Base-by-base conservation (phyloP, 2,888 invertebrate genomes). In the Pseudoips prasinana region DNA sequence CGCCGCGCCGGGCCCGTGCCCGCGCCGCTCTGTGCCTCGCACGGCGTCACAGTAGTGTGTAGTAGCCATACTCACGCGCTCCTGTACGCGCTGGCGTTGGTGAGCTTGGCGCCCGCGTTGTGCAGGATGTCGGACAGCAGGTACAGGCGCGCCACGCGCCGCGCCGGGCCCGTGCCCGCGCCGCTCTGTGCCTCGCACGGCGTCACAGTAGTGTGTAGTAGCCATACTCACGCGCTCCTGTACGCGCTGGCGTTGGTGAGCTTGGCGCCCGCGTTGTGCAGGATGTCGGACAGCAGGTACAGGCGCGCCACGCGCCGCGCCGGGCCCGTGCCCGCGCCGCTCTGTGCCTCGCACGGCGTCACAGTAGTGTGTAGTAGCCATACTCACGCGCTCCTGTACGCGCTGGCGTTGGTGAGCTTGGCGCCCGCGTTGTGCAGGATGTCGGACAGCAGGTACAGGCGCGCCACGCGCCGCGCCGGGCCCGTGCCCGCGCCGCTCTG, bases 261-360 rank as follows among this genome's bases (percentile, higher is more conserved):
- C 91, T 98, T 98, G 3, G 97, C 96, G 45, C 96, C 96, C 70
- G 98, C 98, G 81, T 99, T 99, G 78, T 98, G 97, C 55, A 99
- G 90, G 51, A 99, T 95, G 79, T 99, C 99, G 1, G 98, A 98
- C 31, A 99, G 92, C 41, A 99, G 92, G 88, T 98, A 99, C 26
- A 99, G 89, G 36, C 99, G 89, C 5, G 98, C 97, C 50, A 98
- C 93, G 89, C 98, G 97, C 77, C 96, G 96, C 38, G 94, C 93
- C 9, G 97, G 91, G 30, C 94, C 90, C 0, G 98, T 98, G 59
- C 91, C 87, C 4, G 89, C 74, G 57, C 94, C 95, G 4, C 94
- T 91, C 25, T 99, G 90, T 0, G 98, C 92, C 81, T 98, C 98
- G 1, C 37, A 99, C 92, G 76, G 14, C 14, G 14, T 3, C 14